Evolutionary conservation across 2,888 invertebrate genomes (phyloP).

Genomic region (Drosophila meridionalis): DNA sequence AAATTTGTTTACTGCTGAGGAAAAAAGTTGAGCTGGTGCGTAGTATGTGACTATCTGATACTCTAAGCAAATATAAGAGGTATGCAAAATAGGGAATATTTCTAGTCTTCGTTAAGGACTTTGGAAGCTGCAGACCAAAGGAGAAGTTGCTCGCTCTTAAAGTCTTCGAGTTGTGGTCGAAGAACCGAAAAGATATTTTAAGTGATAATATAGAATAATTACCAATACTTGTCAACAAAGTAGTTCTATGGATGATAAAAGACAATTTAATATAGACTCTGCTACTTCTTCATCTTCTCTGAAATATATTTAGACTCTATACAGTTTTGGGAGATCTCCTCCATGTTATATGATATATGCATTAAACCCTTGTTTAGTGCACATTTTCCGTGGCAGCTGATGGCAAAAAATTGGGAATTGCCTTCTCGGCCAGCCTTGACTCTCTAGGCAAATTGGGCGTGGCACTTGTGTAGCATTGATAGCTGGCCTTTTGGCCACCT

Average conservation of each 20-base stretch:
- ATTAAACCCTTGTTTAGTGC: neutral
- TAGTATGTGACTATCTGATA: neutral
- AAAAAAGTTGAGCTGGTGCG: neutral
- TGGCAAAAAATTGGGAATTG: conserved; percentile 30
- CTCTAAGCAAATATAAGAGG: neutral
- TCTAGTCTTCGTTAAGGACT: no score
- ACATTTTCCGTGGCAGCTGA: neutral
- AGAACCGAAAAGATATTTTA: neutral
- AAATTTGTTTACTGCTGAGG: conserved; percentile 73
- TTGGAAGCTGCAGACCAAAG: no score
- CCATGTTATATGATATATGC: neutral
- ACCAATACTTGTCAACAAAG: neutral
- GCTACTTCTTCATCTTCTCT: neutral
- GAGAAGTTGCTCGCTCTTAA: neutral
- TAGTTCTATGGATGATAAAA: no score
- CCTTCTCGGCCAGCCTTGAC: conserved; percentile 55
- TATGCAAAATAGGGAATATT: no score
- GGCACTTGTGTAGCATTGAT: conserved; percentile 53
- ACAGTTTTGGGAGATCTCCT: neutral
- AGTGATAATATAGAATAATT: neutral
- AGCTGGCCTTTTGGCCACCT: conserved; percentile 55
- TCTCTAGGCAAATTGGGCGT: conserved; percentile 61
- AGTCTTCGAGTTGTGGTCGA: neutral
- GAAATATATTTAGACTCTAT: neutral
- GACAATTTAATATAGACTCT: neutral